Evolutionary conservation across 1,140 invertebrate species (phyloP).

Genomic region (Laupala kohalensis): DNA sequence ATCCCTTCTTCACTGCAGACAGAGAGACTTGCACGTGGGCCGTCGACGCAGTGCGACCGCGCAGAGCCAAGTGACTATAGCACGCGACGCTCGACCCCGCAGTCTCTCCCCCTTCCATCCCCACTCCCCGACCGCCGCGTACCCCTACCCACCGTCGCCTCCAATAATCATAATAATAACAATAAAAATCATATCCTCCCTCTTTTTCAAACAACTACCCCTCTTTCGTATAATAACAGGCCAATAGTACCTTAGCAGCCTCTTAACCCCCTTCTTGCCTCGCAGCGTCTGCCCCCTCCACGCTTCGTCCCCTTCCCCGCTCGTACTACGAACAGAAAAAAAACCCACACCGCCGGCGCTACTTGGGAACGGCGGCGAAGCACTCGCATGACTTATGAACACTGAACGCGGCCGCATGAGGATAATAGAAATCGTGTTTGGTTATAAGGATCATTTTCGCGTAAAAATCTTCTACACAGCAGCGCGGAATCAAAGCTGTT

Average conservation of each 20-base stretch:
- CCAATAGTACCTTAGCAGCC: slow-evolving; percentile 12
- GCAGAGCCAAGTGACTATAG: neutral
- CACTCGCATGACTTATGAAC: neutral
- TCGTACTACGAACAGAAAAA: neutral
- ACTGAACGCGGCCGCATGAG: neutral
- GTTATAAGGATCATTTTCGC: slow-evolving; percentile 10
- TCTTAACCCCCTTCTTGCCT: slow-evolving; percentile 5
- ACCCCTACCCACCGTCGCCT: neutral
- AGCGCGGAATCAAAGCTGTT: neutral
- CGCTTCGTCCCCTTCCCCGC: neutral
- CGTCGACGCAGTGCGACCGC: neutral
- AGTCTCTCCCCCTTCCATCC: neutral
- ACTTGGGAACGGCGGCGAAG: neutral
- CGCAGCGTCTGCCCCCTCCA: neutral
- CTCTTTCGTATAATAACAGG: slow-evolving; percentile 8
- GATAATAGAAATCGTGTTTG: neutral
- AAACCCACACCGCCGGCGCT: neutral
- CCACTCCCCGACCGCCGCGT: neutral
- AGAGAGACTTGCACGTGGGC: too few relatives aligned
- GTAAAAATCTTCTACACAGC: neutral
- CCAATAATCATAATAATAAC: slow-evolving; percentile 9
- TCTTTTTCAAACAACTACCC: neutral
- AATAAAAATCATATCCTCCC: slow-evolving; percentile 7
- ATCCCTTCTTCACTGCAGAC: neutral
- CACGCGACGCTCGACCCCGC: neutral